A percentile compares a stretch with the other conserved stretches of the same genome.
Conservation (phyloP, 2,888 invertebrate species). For the Choreutis nemorana region DNA sequence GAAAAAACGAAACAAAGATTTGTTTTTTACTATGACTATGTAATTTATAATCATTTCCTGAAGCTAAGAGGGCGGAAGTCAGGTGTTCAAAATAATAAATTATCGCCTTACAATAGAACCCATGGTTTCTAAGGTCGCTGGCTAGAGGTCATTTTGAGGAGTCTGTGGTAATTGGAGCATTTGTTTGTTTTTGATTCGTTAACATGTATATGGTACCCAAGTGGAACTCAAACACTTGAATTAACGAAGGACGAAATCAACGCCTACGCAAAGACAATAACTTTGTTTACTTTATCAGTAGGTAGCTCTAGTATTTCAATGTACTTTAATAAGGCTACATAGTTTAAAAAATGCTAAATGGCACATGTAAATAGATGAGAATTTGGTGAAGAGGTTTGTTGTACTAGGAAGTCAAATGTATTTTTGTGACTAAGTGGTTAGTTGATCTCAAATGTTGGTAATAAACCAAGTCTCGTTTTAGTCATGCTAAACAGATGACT, state of each 20-base stretch:
- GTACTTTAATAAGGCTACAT: too few relatives aligned
- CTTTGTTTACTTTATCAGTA: conserved; percentile 7
- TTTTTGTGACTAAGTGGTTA: too few relatives aligned
- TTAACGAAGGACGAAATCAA: conserved; percentile 32
- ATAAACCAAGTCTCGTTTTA: too few relatives aligned
- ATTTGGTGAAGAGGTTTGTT: too few relatives aligned
- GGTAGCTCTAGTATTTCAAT: not conserved
- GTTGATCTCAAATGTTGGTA: too few relatives aligned
- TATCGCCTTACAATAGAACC: too few relatives aligned
- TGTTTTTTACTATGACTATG: conserved; percentile 51
- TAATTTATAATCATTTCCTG: conserved; percentile 65
- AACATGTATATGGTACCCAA: conserved; percentile 46
- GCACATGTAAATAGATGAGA: too few relatives aligned
- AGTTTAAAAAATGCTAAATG: too few relatives aligned
- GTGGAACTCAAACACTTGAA: conserved; percentile 39
- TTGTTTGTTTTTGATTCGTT: conserved; percentile 36
- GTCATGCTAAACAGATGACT: too few relatives aligned
- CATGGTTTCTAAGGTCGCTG: conserved; percentile 40
- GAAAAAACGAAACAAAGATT: conserved; percentile 44
- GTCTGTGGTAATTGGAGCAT: conserved; percentile 51
- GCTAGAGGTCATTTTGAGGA: conserved; percentile 22
- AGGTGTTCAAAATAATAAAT: conserved; percentile 55
- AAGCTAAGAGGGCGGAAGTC: conserved; percentile 59
- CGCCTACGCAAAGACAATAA: conserved; percentile 11
- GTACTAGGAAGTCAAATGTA: too few relatives aligned